Evolutionary conservation across 1,140 invertebrate species (phyloP), one percentile per base, ranked within the genome.

Genomic region (Drosophila repletoides): DNA sequence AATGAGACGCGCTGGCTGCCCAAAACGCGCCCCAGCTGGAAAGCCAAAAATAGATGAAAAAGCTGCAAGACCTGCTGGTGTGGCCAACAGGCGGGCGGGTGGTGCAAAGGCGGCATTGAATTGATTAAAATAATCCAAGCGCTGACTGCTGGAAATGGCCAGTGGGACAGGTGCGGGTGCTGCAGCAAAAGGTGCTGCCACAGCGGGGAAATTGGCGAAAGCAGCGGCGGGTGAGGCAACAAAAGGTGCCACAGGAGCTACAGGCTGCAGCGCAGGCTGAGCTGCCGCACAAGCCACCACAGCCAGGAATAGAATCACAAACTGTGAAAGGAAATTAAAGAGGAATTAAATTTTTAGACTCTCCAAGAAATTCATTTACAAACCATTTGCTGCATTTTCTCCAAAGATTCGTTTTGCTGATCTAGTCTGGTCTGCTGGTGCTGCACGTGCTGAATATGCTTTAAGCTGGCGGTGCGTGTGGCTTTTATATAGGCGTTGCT

Each of bases 51-150:
- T 21, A 1, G 17, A 0, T 1, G 65, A 5, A 2, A 71, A 63
- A 1, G 66, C 67, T 1, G 56, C 34, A 15, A 75, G 14, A 1
- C 56, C 72, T 0, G 51, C 29, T 0, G 72, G 69, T 6, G 45
- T 52, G 31, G 71, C 41, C 21, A 86, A 15, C 4, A 84, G 10
- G 9, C 80, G 71, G 10, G 66, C 80, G 3, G 79, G 22, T 1
- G 75, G 69, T 4, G 49, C 55, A 46, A 69, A 76, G 21, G 80
- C 79, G 1, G 80, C 75, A 69, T 84, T 86, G 29, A 66, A 65
- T 7, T 84, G 74, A 45, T 84, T 84, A 0, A 84, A 86, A 43
- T 86, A 84, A 36, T 84, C 67, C 66, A 84, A 40, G 2, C 79
- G 66, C 19, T 84, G 80, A 19, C 79, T 84, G 38, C 79, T 68